Percentiles rank a stretch among this genome's conserved stretches.
phyloP scores from a whole-genome alignment of 2,888 invertebrate species.

The Bembecia ichneumoniformis region DNA sequence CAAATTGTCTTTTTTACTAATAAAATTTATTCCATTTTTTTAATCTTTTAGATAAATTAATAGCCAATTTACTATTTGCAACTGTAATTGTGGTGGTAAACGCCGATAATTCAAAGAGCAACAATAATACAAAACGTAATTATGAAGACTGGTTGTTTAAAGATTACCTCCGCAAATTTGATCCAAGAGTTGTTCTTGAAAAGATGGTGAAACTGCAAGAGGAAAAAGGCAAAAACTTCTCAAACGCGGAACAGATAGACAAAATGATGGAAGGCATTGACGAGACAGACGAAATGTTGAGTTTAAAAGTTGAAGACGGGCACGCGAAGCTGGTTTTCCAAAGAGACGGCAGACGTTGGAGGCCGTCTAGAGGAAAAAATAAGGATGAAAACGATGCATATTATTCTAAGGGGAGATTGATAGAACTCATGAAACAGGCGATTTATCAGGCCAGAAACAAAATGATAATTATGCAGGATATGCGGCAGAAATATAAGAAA shows the following conservation, averaged over 20 bases:
- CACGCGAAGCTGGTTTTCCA: slow-evolving; percentile 13
- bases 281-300: slow-evolving; percentile 28
- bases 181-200: slow-evolving; percentile 25
- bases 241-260: slow-evolving; percentile 19
- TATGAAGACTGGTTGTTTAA: slow-evolving; percentile 16
- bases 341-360: slow-evolving; percentile 24
- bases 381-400: slow-evolving; percentile 14
- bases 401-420: slow-evolving; percentile 20
- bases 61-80: too few relatives aligned
- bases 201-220: slow-evolving; percentile 21
- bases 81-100: too few relatives aligned
- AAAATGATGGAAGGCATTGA: slow-evolving; percentile 26
- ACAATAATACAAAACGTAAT: neutral
- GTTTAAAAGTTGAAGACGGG: slow-evolving; percentile 22
- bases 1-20: too few relatives aligned
- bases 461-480: slow-evolving; percentile 35
- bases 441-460: slow-evolving; percentile 39
- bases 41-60: too few relatives aligned
- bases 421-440: slow-evolving; percentile 40
- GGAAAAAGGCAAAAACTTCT: slow-evolving; percentile 13
- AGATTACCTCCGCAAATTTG: slow-evolving; percentile 25
- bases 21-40: too few relatives aligned
- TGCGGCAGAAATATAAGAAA: slow-evolving; percentile 18
- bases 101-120: too few relatives aligned
- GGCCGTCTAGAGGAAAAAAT: slow-evolving; percentile 7